Percentiles rank a stretch among this genome's conserved stretches.
Evolutionary conservation across 2,113 vertebrate species (phyloP).

Genomic region (Trematocara nigrifrons): DNA sequence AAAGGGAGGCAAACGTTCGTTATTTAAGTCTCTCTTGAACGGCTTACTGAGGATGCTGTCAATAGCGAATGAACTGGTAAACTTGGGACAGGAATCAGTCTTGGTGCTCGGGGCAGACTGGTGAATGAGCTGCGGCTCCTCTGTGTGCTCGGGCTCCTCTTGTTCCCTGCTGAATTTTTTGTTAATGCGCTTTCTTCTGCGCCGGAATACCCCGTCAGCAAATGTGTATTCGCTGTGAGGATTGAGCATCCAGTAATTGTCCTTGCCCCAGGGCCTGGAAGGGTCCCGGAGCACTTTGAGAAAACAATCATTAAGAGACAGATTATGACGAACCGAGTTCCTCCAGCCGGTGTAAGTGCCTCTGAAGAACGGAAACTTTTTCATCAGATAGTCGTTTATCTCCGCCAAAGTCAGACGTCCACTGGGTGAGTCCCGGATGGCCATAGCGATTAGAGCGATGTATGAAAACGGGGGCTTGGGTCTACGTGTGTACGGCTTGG

Average conservation of each 20-base stretch:
- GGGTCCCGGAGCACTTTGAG: conserved; percentile 92
- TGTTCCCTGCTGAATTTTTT: conserved; percentile 52
- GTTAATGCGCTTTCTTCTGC: conserved; percentile 86
- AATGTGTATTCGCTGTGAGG: conserved; percentile 96
- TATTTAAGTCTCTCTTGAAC: conserved; percentile 66
- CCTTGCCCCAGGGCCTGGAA: conserved; percentile 93
- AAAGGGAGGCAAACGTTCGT: background rate
- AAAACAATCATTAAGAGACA: conserved; percentile 93
- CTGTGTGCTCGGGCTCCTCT: conserved; percentile 3
- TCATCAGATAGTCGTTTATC: conserved; percentile 96
- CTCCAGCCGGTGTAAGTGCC: conserved; percentile 95
- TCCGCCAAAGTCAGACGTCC: conserved; percentile 90
- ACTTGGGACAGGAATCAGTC: conserved; percentile 66
- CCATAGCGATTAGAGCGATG: conserved; percentile 96
- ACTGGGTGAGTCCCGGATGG: conserved; percentile 85
- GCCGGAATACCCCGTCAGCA: conserved; percentile 91
- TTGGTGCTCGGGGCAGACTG: background rate
- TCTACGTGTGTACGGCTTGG: conserved; percentile 89
- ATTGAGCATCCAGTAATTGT: conserved; percentile 98
- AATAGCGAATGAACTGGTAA: conserved; percentile 89
- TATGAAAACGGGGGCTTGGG: conserved; percentile 94
- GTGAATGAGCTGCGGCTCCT: background rate
- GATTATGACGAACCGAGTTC: conserved; percentile 93
- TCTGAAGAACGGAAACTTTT: conserved; percentile 91
- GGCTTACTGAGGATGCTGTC: conserved; percentile 90